A percentile compares a stretch with the other conserved stretches of the same genome.
Evolutionary conservation across 2,113 vertebrate genomes (phyloP).

Genomic region (Eurypyga helias): DNA sequence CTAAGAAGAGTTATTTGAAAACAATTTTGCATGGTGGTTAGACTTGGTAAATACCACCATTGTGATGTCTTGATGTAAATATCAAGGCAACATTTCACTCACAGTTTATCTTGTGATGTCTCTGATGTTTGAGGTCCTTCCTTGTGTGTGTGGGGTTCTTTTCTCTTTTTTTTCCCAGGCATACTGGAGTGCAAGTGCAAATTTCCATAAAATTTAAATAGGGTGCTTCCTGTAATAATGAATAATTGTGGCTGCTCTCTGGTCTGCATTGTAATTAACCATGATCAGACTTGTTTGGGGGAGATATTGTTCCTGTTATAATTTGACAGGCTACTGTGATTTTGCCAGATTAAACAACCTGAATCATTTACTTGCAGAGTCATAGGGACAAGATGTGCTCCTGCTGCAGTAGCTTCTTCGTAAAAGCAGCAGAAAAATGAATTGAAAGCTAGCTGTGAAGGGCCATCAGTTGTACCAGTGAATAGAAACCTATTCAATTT

Average conservation of each 20-base stretch:
- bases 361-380: slow-evolving; percentile 65
- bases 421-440: slow-evolving; percentile 16
- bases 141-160: slow-evolving; percentile 41
- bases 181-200: slow-evolving; percentile 73
- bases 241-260: slow-evolving; percentile 86
- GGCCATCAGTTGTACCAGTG: neutral
- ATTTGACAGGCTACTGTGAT: slow-evolving; percentile 77
- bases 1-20: neutral
- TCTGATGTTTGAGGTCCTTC: slow-evolving; percentile 58
- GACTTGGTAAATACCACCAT: slow-evolving; percentile 5
- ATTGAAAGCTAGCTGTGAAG: slow-evolving; percentile 1
- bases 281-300: slow-evolving; percentile 84
- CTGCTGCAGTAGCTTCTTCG: slow-evolving; percentile 11
- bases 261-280: slow-evolving; percentile 89
- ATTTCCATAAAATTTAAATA: slow-evolving; percentile 94
- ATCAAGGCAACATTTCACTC: slow-evolving; percentile 44
- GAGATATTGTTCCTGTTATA: slow-evolving; percentile 77
- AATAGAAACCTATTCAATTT: neutral
- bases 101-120: slow-evolving; percentile 55
- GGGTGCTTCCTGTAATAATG: slow-evolving; percentile 92
- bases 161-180: slow-evolving; percentile 65
- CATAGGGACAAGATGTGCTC: slow-evolving; percentile 3
- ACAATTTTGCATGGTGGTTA: neutral
- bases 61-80: slow-evolving; percentile 53
- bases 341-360: slow-evolving; percentile 76